phyloP scores from a whole-genome alignment of 1,140 invertebrate species.

The Drosophila sulfurigaster region DNA sequence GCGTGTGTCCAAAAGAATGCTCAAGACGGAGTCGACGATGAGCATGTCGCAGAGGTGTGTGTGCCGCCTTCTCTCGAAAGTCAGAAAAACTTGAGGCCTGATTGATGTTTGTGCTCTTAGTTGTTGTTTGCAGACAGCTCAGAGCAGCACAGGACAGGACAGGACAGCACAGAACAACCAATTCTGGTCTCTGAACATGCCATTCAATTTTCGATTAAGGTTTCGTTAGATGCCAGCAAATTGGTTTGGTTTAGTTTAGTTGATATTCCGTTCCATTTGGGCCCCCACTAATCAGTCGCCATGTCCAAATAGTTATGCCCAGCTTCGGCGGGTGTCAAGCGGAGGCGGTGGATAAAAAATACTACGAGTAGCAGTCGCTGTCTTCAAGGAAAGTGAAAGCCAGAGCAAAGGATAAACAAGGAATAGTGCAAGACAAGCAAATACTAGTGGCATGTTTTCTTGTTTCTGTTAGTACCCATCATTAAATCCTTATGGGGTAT shows the following conservation, averaged over 20 bases:
- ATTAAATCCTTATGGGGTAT: background rate
- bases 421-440: slow-evolving; percentile 44
- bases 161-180: slow-evolving; percentile 10
- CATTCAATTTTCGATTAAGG: slow-evolving; percentile 81
- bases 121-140: slow-evolving; percentile 65
- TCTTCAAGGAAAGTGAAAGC: slow-evolving; percentile 66
- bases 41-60: slow-evolving; percentile 15
- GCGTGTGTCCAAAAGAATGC: slow-evolving; percentile 67
- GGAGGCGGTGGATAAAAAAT: background rate
- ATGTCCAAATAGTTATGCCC: slow-evolving; percentile 52
- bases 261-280: slow-evolving; percentile 18
- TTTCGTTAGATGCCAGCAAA: slow-evolving; percentile 61
- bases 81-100: slow-evolving; percentile 64
- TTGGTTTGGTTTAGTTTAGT: slow-evolving; percentile 51
- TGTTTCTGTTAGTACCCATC: background rate
- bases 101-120: slow-evolving; percentile 82
- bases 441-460: slow-evolving; percentile 25
- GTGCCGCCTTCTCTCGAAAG: slow-evolving; percentile 28
- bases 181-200: slow-evolving; percentile 33
- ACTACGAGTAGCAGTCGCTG: slow-evolving; percentile 1
- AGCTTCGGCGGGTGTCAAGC: slow-evolving; percentile 27
- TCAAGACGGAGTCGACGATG: slow-evolving; percentile 63
- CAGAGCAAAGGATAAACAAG: slow-evolving; percentile 34
- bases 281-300: slow-evolving; percentile 50
- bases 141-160: no score